Evolutionary conservation across 1,140 invertebrate species (phyloP), one percentile per base, ranked within the genome.

Genomic region (Drosophila grimshawi): DNA sequence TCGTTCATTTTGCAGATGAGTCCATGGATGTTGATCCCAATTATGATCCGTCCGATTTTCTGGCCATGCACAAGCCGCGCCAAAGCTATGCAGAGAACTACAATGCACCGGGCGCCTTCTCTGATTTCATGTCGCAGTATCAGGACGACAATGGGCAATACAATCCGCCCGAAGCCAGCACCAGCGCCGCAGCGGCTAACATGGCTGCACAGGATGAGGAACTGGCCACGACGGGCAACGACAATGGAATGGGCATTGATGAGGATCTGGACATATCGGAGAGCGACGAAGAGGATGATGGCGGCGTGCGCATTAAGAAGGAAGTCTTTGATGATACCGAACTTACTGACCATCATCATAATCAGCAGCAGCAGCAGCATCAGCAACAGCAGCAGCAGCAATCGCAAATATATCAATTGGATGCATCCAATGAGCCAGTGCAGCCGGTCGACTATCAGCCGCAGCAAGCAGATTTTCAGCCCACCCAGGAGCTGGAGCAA

Each of bases 31-130:
- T 97, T 5, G 96, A 97, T 93, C 95, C 96, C 5, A 96, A 96
- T 86, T 98, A 98, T 92, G 97, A 97, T 93, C 96, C 97, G 7
- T 97, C 96, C 2, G 97, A 97, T 89, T 97, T 97, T 79, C 90
- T 97, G 7, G 94, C 79, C 57, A 91, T 91, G 86, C 80, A 78
- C 61, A 91, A 86, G 62, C 80, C 81, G 6, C 66, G 82, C 0
- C 72, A 78, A 29, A 78, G 37, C 51, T 76, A 66, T 2, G 61
- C 62, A 5, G 81, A 90, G 30, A 53, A 43, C 27, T 74, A 67
- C 55, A 78, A 53, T 56, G 57, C 78, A 5, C 63, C 65, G 29
- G 63, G 66, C 7, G 83, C 76, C 43, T 90, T 90, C 33, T 69
- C 81, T 3, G 74, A 90, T 29, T 90, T 90, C 39, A 74, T 90